A percentile compares a stretch with the other conserved stretches of the same genome.
These are phyloP conservation scores for Bradysia coprophila DNA, from an alignment of 1,140 invertebrate species.

Conservation along the genomic window DNA sequence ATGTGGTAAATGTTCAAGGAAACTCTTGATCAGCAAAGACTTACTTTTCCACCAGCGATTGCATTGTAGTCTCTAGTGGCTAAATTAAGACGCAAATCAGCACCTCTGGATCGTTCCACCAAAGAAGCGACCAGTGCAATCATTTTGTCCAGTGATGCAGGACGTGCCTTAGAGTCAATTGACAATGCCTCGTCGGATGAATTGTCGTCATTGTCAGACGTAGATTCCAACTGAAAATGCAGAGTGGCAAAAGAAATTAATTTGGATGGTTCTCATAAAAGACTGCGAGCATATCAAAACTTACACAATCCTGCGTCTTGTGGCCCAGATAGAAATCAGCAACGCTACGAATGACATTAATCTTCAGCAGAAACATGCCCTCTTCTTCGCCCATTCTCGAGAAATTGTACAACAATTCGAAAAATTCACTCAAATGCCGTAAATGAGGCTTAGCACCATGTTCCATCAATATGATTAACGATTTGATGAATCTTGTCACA, in stretches of 20 bases:
- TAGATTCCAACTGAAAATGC: conserved; percentile 32
- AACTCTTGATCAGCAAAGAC: conserved; percentile 1
- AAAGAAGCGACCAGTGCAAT: conserved; percentile 72
- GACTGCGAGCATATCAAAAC: conserved; percentile 5
- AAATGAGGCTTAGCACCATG: conserved; percentile 70
- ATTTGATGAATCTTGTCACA: conserved; percentile 80
- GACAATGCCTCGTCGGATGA: conserved; percentile 30
- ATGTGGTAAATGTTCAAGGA: conserved; percentile 1
- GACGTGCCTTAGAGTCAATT: conserved; percentile 54
- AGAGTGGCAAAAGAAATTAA: neutral
- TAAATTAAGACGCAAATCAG: conserved; percentile 53
- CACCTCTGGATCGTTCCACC: conserved; percentile 69
- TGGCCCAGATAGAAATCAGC: conserved; percentile 82
- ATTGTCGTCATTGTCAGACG: conserved; percentile 61
- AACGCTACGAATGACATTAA: conserved; percentile 75
- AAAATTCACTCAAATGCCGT: conserved; percentile 81
- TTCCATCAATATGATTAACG: conserved; percentile 75
- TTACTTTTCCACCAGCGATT: conserved; percentile 66
- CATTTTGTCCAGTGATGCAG: conserved; percentile 90
- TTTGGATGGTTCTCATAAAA: conserved; percentile 2
- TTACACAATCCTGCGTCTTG: conserved; percentile 26
- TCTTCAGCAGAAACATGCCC: conserved; percentile 64
- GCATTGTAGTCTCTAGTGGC: conserved; percentile 61
- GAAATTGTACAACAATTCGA: conserved; percentile 79
- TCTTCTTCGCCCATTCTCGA: conserved; percentile 90